Evolutionary conservation across 2,888 invertebrate species (phyloP).

Genomic region (Isotomurus palustris): DNA sequence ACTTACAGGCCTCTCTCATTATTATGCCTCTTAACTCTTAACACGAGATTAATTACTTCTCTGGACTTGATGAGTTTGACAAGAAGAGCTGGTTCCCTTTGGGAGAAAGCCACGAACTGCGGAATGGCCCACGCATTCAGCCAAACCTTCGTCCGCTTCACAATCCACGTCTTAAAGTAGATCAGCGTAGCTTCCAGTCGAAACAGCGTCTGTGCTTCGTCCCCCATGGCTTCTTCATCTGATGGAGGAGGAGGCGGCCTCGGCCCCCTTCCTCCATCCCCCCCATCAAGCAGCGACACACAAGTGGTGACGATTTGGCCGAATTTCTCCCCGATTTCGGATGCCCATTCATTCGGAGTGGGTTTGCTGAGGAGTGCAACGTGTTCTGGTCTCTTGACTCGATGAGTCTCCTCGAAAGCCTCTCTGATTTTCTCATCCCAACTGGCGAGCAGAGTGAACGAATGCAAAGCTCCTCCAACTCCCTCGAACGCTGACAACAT

Average conservation of each 20-base stretch:
- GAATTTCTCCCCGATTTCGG: conserved; percentile 40
- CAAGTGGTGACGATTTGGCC: conserved; percentile 39
- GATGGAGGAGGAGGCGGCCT: conserved; percentile 18
- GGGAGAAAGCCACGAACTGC: conserved; percentile 44
- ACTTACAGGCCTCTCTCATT: background rate
- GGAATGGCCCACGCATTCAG: conserved; percentile 46
- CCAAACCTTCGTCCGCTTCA: conserved; percentile 44
- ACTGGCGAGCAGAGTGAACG: conserved; percentile 40
- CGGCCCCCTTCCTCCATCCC: conserved; percentile 3
- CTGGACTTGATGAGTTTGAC: conserved; percentile 35
- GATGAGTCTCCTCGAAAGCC: conserved; percentile 33
- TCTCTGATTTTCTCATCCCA: conserved; percentile 45
- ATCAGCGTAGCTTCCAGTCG: conserved; percentile 44
- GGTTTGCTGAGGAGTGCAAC: conserved; percentile 33
- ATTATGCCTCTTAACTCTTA: background rate
- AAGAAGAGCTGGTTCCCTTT: conserved; percentile 44
- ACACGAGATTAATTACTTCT: conserved; percentile 23
- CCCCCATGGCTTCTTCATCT: conserved; percentile 41
- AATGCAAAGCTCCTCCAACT: conserved; percentile 38
- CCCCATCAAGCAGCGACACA: conserved; percentile 35
- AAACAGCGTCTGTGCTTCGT: conserved; percentile 44
- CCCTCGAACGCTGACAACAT: conserved; percentile 35
- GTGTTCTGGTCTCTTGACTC: conserved; percentile 44
- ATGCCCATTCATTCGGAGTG: conserved; percentile 34
- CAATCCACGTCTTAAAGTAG: conserved; percentile 43